phyloP scores from a whole-genome alignment of 2,888 invertebrate genomes.

The Tipula lateralis region DNA sequence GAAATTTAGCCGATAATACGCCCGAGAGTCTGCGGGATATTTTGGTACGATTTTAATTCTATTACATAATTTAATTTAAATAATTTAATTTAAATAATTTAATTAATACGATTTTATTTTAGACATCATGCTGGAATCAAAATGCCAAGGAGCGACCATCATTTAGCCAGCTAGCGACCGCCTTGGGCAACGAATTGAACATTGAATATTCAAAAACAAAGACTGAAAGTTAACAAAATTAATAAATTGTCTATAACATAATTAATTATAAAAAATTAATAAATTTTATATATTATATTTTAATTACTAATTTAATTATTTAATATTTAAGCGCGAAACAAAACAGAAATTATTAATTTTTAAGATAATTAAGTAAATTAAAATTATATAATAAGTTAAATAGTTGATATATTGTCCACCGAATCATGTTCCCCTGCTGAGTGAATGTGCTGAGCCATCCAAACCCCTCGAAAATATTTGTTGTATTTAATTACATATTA shows the following conservation, averaged over 20 bases:
- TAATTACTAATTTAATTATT: constrained; percentile 11
- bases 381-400: background rate
- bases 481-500: background rate
- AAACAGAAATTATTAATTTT: background rate
- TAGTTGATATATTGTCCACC: constrained; percentile 9
- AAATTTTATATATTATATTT: background rate
- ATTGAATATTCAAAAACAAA: constrained; percentile 24
- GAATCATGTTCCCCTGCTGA: background rate
- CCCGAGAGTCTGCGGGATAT: constrained; percentile 58
- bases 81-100: background rate
- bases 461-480: background rate
- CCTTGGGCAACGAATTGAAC: constrained; percentile 37
- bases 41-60: constrained; percentile 46
- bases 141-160: constrained; percentile 49
- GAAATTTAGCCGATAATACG: constrained; percentile 62
- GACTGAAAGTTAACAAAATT: constrained; percentile 28
- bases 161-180: constrained; percentile 48
- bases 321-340: background rate
- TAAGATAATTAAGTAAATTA: background rate
- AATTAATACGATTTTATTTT: constrained; percentile 25
- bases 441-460: background rate
- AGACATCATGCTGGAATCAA: constrained; percentile 46
- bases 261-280: constrained; percentile 2
- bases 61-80: constrained; percentile 1
- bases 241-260: background rate